phyloP scores from a whole-genome alignment of 2,113 vertebrate species.

The Oncorhynchus mykiss region DNA sequence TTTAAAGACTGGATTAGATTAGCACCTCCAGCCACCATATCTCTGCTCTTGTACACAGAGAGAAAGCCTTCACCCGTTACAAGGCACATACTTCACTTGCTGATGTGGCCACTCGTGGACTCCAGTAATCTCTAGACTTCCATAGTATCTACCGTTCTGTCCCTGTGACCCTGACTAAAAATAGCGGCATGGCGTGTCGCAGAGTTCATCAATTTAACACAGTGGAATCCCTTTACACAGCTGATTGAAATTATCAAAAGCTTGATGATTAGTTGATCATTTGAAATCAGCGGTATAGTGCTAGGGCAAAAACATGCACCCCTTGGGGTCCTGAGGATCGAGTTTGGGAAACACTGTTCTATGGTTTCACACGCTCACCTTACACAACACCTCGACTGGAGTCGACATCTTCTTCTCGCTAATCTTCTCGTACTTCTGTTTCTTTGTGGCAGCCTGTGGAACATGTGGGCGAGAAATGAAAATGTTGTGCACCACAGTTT shows the following conservation, averaged over 20 bases:
- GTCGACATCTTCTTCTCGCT: slow-evolving; percentile 99
- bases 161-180: neutral
- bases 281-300: too few species aligned
- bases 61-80: neutral
- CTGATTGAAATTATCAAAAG: too few species aligned
- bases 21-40: neutral
- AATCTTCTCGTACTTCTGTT: slow-evolving; percentile 99
- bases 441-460: slow-evolving; percentile 97
- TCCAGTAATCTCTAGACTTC: neutral
- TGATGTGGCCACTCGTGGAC: neutral
- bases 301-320: too few species aligned
- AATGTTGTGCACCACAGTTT: slow-evolving; percentile 61
- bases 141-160: neutral
- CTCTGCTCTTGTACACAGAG: slow-evolving; percentile 9
- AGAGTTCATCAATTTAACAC: neutral
- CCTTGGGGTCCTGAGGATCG: too few species aligned
- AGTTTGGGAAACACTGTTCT: too few species aligned
- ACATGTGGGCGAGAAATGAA: slow-evolving; percentile 65
- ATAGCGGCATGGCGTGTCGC: neutral
- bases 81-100: too few species aligned
- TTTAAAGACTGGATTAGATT: slow-evolving; percentile 14
- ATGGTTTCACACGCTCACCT: slow-evolving; percentile 79
- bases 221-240: neutral
- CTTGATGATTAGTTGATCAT: too few species aligned
- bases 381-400: slow-evolving; percentile 98